Evolutionary conservation across 2,113 vertebrate species (phyloP).

Genomic region (Eudyptes chrysolophus): DNA sequence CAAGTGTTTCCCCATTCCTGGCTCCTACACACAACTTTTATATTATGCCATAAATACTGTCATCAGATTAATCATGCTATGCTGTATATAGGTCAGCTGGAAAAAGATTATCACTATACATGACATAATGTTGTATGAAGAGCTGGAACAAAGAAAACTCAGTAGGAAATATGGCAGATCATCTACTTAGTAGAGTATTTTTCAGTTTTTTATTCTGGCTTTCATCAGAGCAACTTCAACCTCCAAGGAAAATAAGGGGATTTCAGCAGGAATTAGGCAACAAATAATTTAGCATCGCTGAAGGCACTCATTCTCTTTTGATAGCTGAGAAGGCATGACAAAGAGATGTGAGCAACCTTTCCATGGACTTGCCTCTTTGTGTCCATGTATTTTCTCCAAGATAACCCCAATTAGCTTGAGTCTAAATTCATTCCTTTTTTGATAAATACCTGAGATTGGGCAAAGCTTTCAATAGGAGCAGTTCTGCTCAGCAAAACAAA

Average conservation of each 20-base stretch:
- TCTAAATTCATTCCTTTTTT: slow-evolving; percentile 15
- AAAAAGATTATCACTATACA: slow-evolving; percentile 14
- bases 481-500: slow-evolving; percentile 58
- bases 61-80: background rate
- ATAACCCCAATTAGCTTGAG: slow-evolving; percentile 26
- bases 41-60: slow-evolving; percentile 32
- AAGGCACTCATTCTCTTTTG: background rate
- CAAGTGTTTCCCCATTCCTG: slow-evolving; percentile 45
- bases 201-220: background rate
- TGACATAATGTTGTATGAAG: background rate
- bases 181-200: background rate
- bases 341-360: background rate
- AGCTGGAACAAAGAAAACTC: background rate
- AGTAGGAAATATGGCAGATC: background rate
- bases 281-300: background rate
- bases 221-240: background rate
- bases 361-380: background rate
- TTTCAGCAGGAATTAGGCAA: slow-evolving; percentile 25
- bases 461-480: slow-evolving; percentile 31
- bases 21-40: background rate
- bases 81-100: background rate
- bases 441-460: background rate
- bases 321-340: slow-evolving; percentile 2
- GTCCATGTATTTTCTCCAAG: background rate
- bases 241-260: background rate